These are phyloP conservation scores for Exocentrus adspersus DNA, from an alignment of 2,888 invertebrate genomes.

Conservation along the genomic window DNA sequence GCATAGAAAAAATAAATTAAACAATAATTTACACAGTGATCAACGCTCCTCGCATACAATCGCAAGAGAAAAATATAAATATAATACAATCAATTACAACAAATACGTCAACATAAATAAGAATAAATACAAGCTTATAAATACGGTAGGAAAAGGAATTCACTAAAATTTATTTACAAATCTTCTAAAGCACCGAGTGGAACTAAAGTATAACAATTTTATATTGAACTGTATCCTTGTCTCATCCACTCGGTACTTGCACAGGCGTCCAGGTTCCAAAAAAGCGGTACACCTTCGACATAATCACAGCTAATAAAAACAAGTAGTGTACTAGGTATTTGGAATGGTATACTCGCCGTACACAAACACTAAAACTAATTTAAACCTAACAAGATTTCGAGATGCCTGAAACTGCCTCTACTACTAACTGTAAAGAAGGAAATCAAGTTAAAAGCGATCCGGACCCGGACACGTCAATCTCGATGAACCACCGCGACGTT, in stretches of 20 bases:
- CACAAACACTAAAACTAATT: too few relatives aligned
- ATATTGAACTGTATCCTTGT: too few relatives aligned
- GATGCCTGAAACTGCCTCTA: conserved; percentile 14
- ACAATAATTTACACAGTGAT: neutral
- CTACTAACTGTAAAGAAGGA: too few relatives aligned
- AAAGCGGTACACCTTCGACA: neutral
- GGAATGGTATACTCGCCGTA: too few relatives aligned
- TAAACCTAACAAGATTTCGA: conserved; percentile 13
- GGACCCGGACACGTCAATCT: neutral
- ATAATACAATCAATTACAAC: conserved; percentile 18
- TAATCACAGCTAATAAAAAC: conserved; percentile 6
- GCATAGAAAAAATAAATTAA: conserved; percentile 24
- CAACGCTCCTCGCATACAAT: conserved; percentile 4
- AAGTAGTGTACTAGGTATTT: too few relatives aligned
- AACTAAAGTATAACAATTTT: too few relatives aligned
- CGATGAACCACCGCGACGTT: neutral
- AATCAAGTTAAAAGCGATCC: conserved; percentile 12
- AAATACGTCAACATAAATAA: conserved; percentile 14
- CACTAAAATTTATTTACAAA: neutral
- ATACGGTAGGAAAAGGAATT: neutral
- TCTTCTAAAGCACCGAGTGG: neutral
- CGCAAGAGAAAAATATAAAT: too few relatives aligned
- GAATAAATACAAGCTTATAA: neutral
- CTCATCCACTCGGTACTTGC: neutral
- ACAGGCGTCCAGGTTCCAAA: neutral